phyloP scores from a whole-genome alignment of 2,888 invertebrate species.

The Deroplatys truncata region DNA sequence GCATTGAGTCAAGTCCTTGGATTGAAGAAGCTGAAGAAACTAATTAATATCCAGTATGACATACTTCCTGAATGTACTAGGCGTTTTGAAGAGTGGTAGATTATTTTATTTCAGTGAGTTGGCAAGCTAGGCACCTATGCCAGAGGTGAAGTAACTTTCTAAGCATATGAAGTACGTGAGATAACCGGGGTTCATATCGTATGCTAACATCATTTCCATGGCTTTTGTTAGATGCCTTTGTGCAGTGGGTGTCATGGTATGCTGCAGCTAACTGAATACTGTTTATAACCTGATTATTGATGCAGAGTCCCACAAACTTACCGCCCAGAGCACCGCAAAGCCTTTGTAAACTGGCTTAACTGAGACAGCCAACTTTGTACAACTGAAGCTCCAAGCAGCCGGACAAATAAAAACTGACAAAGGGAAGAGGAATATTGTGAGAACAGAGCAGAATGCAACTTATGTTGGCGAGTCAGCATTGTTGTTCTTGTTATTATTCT shows the following conservation, averaged over 20 bases:
- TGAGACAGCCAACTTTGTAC: background rate
- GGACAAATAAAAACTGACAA: background rate
- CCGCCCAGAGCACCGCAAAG: background rate
- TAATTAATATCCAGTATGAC: no score
- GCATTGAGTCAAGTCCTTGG: no score
- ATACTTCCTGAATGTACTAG: no score
- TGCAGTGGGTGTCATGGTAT: background rate
- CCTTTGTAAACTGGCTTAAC: background rate
- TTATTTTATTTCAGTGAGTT: no score
- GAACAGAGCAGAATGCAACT: background rate
- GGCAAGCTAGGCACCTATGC: no score
- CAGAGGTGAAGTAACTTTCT: background rate
- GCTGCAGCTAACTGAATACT: background rate
- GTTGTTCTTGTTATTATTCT: no score
- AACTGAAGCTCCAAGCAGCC: background rate
- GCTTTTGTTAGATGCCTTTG: background rate
- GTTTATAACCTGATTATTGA: background rate
- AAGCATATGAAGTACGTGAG: background rate
- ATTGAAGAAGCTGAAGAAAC: no score
- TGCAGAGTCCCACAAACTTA: background rate
- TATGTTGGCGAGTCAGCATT: no score
- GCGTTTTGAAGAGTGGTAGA: no score
- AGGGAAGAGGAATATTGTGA: background rate
- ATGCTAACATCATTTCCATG: background rate
- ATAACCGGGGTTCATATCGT: background rate